Percentiles rank a stretch among this genome's conserved stretches.
Conservation (phyloP, 1,140 invertebrate genomes). For the Physella acuta region DNA sequence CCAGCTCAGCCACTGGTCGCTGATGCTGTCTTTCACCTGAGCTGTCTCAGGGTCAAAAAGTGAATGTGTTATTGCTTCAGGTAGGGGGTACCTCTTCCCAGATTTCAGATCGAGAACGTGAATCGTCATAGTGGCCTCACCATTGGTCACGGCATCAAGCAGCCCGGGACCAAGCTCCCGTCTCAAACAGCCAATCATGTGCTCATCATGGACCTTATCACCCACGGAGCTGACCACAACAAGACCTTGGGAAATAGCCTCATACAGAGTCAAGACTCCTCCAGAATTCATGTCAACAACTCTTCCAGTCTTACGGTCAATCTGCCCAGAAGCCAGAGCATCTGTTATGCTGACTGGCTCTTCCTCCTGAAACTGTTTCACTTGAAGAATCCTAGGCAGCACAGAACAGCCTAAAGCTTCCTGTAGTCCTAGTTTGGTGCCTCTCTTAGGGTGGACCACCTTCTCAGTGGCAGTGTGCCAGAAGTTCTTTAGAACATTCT, state of each 20-base stretch:
- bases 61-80: slow-evolving; percentile 31
- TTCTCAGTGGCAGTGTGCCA: slow-evolving; percentile 36
- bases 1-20: slow-evolving; percentile 49
- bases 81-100: slow-evolving; percentile 32
- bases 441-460: slow-evolving; percentile 73
- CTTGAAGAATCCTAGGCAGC: slow-evolving; percentile 70
- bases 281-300: slow-evolving; percentile 70
- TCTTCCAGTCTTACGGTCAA: slow-evolving; percentile 76
- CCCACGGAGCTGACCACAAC: slow-evolving; percentile 25
- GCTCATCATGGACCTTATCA: slow-evolving; percentile 18
- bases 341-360: slow-evolving; percentile 38
- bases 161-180: slow-evolving; percentile 39
- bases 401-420: slow-evolving; percentile 76
- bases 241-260: slow-evolving; percentile 42
- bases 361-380: slow-evolving; percentile 71
- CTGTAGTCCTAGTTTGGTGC: slow-evolving; percentile 70
- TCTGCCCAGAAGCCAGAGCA: slow-evolving; percentile 44
- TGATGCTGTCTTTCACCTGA: slow-evolving; percentile 45
- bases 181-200: slow-evolving; percentile 30
- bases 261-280: slow-evolving; percentile 36
- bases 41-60: slow-evolving; percentile 36
- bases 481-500: slow-evolving; percentile 48
- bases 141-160: slow-evolving; percentile 27
- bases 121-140: slow-evolving; percentile 28
- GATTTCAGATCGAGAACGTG: slow-evolving; percentile 36